Base-by-base conservation (phyloP, 2,888 invertebrate genomes). In the Coelogynopora nodosa region DNA sequence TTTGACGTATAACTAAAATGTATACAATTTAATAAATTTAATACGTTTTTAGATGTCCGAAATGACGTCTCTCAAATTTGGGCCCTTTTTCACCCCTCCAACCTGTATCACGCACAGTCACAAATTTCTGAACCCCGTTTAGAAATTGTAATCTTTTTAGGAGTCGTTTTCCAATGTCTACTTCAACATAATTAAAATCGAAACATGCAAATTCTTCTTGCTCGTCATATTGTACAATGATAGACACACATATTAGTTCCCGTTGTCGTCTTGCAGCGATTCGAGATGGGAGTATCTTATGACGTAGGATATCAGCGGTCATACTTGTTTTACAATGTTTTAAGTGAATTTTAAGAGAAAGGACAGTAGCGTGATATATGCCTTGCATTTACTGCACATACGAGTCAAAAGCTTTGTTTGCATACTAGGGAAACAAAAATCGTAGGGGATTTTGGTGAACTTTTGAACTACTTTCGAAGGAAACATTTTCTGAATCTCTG, bases 101-200 rank as follows among this genome's bases (percentile, higher is more conserved):
- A n/a, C n/a, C n/a, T n/a, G n/a, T n/a, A n/a, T n/a, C n/a, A n/a
- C n/a, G n/a, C n/a, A n/a, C n/a, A n/a, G n/a, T n/a, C n/a, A n/a
- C n/a, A n/a, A n/a, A n/a, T n/a, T n/a, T n/a, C n/a, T n/a, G n/a
- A n/a, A n/a, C n/a, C n/a, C n/a, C n/a, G n/a, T n/a, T n/a, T n/a
- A n/a, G n/a, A n/a, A n/a, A 74, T 74, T n/a, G 74, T 74, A 74
- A 74, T 74, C 74, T 74, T 74, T 74, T 74, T 74, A 74, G 5
- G 74, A n/a, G 74, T n/a, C n/a, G 18, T 74, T 74, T 10, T 74
- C 23, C 23, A 74, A 74, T 23, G 23, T 26, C 74, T 26, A 10
- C 74, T 74, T 74, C 74, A 10, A 74, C 74, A 74, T 74, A 10
- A 10, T 74, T 26, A 10, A 26, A 74, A 74, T 74, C 74, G 18